phyloP scores from a whole-genome alignment of 2,888 invertebrate genomes.

The Amiota mariae region DNA sequence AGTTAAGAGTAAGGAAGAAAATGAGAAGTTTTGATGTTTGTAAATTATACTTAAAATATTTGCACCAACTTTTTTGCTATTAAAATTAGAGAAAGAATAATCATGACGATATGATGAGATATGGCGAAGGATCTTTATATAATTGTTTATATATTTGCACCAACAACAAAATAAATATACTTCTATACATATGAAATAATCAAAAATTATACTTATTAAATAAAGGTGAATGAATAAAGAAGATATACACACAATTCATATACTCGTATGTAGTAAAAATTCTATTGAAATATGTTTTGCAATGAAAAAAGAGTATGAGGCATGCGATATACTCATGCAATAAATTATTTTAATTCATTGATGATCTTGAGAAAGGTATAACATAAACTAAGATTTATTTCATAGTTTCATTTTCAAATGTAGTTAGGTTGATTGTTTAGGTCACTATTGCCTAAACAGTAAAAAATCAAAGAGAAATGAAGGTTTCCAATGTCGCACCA shows the following conservation, averaged over 20 bases:
- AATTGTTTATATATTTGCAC: conserved; percentile 25
- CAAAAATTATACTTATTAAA: conserved; percentile 7
- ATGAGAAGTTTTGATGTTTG: conserved; percentile 13
- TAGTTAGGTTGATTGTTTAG: too few relatives aligned
- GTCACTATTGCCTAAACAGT: too few relatives aligned
- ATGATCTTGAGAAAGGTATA: too few relatives aligned
- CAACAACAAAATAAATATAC: background rate
- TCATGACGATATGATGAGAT: background rate
- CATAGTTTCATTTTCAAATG: too few relatives aligned
- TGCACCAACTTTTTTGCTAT: conserved; percentile 26
- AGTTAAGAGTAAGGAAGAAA: too few relatives aligned
- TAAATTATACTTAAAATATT: conserved; percentile 11
- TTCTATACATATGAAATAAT: background rate
- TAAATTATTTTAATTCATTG: too few relatives aligned
- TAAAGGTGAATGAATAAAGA: conserved; percentile 6
- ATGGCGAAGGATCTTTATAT: background rate
- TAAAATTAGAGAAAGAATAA: background rate
- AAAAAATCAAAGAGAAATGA: too few relatives aligned
- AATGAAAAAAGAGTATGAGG: background rate
- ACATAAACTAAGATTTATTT: too few relatives aligned
- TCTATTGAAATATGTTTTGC: background rate
- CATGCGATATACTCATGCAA: too few relatives aligned
- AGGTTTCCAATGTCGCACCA: too few relatives aligned
- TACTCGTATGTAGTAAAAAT: too few relatives aligned
- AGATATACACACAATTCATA: too few relatives aligned